These are phyloP conservation scores for Apaloderma vittatum DNA, from an alignment of 2,113 vertebrate genomes.

Conservation along the genomic window DNA sequence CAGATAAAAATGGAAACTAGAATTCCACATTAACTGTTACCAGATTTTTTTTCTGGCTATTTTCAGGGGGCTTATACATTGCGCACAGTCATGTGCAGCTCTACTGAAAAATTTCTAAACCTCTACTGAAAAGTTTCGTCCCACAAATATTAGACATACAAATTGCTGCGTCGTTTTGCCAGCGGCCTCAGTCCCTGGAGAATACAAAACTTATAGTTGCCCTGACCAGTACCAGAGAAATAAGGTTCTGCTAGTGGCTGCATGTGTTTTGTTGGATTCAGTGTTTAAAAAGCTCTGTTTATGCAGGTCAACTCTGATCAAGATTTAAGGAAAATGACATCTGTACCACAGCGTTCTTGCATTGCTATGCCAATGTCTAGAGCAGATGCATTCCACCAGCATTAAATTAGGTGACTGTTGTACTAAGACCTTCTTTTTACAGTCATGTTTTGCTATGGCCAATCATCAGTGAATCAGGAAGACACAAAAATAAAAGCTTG, in stretches of 20 bases:
- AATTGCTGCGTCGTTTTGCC: background rate
- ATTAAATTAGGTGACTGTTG: background rate
- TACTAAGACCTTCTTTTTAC: background rate
- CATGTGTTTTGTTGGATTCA: background rate
- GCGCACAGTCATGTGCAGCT: background rate
- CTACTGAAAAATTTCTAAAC: background rate
- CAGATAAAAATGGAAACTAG: background rate
- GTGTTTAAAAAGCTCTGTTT: background rate
- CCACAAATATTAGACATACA: background rate
- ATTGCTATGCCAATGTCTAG: background rate
- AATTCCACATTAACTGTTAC: background rate
- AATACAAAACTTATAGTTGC: background rate
- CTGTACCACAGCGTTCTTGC: background rate
- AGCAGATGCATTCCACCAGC: background rate
- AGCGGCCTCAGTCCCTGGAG: background rate
- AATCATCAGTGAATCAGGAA: background rate
- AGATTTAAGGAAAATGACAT: background rate
- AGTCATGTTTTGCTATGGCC: background rate
- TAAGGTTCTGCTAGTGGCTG: background rate
- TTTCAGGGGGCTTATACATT: background rate
- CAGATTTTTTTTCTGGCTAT: background rate
- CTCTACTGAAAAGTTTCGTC: background rate
- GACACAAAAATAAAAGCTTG: background rate
- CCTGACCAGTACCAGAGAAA: background rate
- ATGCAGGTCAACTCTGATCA: background rate